These are phyloP conservation scores for Aeoliscus strigatus DNA, from an alignment of 2,797 vertebrate species.

Conservation along the genomic window DNA sequence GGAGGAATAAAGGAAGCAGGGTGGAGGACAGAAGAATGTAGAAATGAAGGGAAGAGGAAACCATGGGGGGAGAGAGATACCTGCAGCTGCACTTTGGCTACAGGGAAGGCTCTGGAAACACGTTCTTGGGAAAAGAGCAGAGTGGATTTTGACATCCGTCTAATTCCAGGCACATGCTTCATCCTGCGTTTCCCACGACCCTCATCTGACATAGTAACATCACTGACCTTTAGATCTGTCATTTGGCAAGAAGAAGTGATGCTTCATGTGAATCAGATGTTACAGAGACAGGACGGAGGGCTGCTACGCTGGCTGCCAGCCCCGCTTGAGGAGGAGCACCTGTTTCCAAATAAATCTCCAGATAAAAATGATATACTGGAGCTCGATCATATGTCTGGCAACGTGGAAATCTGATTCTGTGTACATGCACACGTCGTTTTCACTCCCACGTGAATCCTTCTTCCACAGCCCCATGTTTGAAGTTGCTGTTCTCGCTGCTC, in stretches of 20 bases:
- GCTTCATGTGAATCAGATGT: conserved; percentile 67
- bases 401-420: conserved; percentile 51
- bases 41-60: conserved; percentile 34
- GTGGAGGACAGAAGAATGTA: conserved; percentile 21
- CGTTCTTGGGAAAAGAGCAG: conserved; percentile 15
- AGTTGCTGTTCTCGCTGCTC: conserved; percentile 17
- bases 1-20: conserved; percentile 21
- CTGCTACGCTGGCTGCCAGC: conserved; percentile 24
- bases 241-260: conserved; percentile 43
- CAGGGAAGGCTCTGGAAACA: conserved; percentile 11
- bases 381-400: conserved; percentile 47
- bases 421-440: conserved; percentile 2
- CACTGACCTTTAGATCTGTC: conserved; percentile 55
- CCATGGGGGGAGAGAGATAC: conserved; percentile 20
- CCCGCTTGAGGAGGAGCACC: conserved; percentile 53
- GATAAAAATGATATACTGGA: conserved; percentile 51
- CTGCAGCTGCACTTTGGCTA: conserved; percentile 16
- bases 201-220: conserved; percentile 58
- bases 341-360: conserved; percentile 68
- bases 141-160: conserved; percentile 45
- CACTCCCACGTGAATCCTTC: conserved; percentile 42
- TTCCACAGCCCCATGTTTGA: conserved; percentile 16
- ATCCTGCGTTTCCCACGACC: conserved; percentile 64
- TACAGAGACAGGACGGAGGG: conserved; percentile 40
- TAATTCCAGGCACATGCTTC: conserved; percentile 42